Base-by-base conservation (phyloP, 2,888 invertebrate species). In the Linyphia triangularis region DNA sequence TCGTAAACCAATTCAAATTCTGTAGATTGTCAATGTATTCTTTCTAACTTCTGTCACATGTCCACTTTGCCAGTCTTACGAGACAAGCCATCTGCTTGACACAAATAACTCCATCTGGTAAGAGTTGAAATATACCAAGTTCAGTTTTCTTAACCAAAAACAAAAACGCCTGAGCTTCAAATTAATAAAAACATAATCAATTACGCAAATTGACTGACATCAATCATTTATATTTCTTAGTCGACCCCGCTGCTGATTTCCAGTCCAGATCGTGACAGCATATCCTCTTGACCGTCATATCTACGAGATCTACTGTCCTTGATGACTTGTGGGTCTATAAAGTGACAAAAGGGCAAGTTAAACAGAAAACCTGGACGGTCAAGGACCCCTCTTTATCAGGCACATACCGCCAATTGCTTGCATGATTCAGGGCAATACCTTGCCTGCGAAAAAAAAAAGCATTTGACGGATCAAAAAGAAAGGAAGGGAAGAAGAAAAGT, bases 331-430 rank as follows among this genome's bases (percentile, higher is more conserved):
- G 28, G 73, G 28, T 6, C 28, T 51, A 5, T 43, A 51, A 33
- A 22, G 43, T 63, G 77, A 78, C 77, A 78, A 28, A 78, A 63
- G 63, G 33, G 63, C 63, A 77, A 79, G 51, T 40, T 40, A 61
- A 37, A 57, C 73, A 19, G n/a, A 28, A 73, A 77, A 69, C 28
- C 26, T 79, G 67, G 79, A 51, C 72, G 82, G 82, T 83, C 82
- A 83, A 61, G 72, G 63, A 83, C 61, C 82, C 51, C 72, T 72
- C 63, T 61, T 72, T 63, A 70, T 33, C 67, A 19, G 51, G 79
- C 67, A 69, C 70, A 70, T 63, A 70, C 69, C 72, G 43, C 6
- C 10, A 26, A 33, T 63, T 77, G 16, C 61, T 26, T 7, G 43
- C 73, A 57, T 13, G 73, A 73, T 57, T 43, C 72, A 72, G n/a